Base-by-base conservation (phyloP, 2,797 vertebrate species). In the Microctenopoma lineatum region DNA sequence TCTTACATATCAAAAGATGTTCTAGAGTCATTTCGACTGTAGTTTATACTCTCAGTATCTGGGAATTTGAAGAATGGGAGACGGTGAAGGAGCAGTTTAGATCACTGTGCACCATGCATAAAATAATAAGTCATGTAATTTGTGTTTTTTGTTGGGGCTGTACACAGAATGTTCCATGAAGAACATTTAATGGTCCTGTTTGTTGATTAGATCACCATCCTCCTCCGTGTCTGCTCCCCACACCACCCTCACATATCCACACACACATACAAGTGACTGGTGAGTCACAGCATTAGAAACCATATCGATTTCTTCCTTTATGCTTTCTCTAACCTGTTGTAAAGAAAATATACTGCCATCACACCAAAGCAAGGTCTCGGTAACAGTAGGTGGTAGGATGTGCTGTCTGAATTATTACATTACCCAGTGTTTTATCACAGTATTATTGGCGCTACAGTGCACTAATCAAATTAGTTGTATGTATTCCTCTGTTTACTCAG, bases 301-400 rank as follows among this genome's bases (percentile, higher is more conserved):
- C 72, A 61, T 92, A 93, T 93, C 59, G 91, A 94, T 94, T 92
- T 88, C 83, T 81, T 84, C 75, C 73, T 91, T 81, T 79, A 66
- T 82, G 79, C 79, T 83, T 77, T 70, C 59, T 52, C 77, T 55
- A 71, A 76, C 72, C 69, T 64, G 73, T 59, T 81, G 69, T 80
- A 64, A 81, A 80, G 69, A 70, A 64, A 81, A 80, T 50, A 48
- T 60, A 44, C 66, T 29, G 7, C 41, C 68, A 56, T 57, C 58
- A 42, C 53, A 41, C 3, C 51, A 45, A 16, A 64, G 29, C 10
- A 21, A 54, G 55, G 29, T 12, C 39, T 3, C 0, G 9, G 42
- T 50, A 64, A 62, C 27, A 46, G 36, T 25, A 3, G 7, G 29
- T 63, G 8, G 14, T 63, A 36, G 16, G 27, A 69, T 50, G 52